Conservation (phyloP, 2,797 vertebrate species). For the Periparus ater region DNA sequence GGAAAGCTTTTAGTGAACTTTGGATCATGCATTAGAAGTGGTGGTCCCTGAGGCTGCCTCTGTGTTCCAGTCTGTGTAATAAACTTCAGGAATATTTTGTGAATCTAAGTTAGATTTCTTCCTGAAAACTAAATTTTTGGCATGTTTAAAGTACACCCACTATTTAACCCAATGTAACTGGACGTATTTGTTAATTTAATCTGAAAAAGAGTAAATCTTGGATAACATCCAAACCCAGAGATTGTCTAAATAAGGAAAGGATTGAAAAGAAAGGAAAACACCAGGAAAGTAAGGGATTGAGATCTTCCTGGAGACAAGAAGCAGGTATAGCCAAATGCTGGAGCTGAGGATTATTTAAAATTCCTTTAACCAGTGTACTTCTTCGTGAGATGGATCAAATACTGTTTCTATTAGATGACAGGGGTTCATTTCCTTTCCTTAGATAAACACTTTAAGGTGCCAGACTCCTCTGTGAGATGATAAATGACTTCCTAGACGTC, state of each 20-base stretch:
- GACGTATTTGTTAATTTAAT: slow-evolving; percentile 54
- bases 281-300: slow-evolving; percentile 49
- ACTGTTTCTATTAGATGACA: slow-evolving; percentile 67
- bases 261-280: slow-evolving; percentile 60
- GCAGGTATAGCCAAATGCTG: slow-evolving; percentile 57
- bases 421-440: slow-evolving; percentile 75
- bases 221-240: slow-evolving; percentile 45
- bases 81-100: neutral
- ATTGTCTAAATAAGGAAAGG: slow-evolving; percentile 68
- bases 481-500: slow-evolving; percentile 77
- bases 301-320: slow-evolving; percentile 61
- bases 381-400: slow-evolving; percentile 68
- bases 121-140: slow-evolving; percentile 24
- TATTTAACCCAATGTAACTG: slow-evolving; percentile 42
- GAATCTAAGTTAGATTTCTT: neutral
- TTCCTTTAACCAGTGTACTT: slow-evolving; percentile 57
- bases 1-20: neutral
- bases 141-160: slow-evolving; percentile 50
- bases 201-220: slow-evolving; percentile 45
- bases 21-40: neutral
- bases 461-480: slow-evolving; percentile 74
- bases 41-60: neutral
- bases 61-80: neutral
- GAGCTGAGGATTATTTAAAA: slow-evolving; percentile 66
- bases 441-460: slow-evolving; percentile 77